These are phyloP conservation scores for Stigmatopora nigra DNA, from an alignment of 2,113 vertebrate species.

Conservation along the genomic window DNA sequence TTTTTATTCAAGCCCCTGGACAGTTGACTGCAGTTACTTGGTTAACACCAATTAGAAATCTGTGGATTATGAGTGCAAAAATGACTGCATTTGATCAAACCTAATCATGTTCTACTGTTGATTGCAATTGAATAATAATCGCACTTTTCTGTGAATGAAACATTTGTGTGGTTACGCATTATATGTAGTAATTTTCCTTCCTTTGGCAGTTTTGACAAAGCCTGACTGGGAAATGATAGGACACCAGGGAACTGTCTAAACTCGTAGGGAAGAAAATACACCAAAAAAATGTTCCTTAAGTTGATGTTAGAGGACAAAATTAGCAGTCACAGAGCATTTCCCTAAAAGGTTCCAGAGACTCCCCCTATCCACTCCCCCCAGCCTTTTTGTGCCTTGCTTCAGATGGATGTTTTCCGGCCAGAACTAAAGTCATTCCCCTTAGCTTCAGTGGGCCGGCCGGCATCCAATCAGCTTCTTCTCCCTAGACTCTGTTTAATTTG, in stretches of 20 bases:
- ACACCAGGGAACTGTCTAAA: background rate
- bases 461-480: slow-evolving; percentile 45
- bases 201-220: background rate
- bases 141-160: no score
- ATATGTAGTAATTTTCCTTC: background rate
- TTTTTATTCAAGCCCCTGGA: no score
- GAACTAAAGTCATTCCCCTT: slow-evolving; percentile 66
- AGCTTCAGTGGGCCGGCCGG: slow-evolving; percentile 49
- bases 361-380: slow-evolving; percentile 12
- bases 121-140: no score
- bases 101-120: no score
- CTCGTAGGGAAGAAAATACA: background rate
- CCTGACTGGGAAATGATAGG: background rate
- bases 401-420: slow-evolving; percentile 61
- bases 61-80: no score
- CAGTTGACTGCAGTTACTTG: no score
- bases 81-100: no score
- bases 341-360: slow-evolving; percentile 17
- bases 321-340: background rate
- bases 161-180: no score
- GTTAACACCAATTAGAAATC: no score
- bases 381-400: slow-evolving; percentile 19
- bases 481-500: background rate
- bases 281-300: background rate
- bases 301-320: background rate